Base-by-base conservation (phyloP, 2,113 vertebrate species). In the Pampusana beccarii region DNA sequence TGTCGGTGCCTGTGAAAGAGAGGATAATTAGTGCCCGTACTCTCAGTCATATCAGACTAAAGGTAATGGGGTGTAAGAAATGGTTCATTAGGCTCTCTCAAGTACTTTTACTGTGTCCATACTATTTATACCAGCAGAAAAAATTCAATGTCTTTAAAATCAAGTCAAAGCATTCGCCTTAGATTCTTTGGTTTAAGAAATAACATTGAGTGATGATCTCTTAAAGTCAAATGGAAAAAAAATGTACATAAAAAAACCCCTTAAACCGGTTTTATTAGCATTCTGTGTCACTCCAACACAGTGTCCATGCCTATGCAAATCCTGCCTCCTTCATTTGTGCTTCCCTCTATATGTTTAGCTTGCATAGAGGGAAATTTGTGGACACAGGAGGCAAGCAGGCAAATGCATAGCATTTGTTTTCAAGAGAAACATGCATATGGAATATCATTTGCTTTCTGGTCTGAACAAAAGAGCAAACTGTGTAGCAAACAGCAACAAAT, bases 61-160 rank as follows among this genome's bases (percentile, higher is more conserved):
- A 98, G 98, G 98, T 98, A 98, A 98, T 98, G 98, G 98, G 98
- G 97, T 98, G 98, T 98, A 98, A 98, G 98, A 98, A 98, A 98
- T 97, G 98, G 98, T 98, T 98, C 98, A 98, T 98, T 98, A 98
- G 98, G 97, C 96, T 97, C 97, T 97, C 97, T 98, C 97, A 98
- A 98, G 98, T 98, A 98, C 98, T 98, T 98, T 98, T 97, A 98
- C 98, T 98, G 96, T 98, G 98, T 98, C 97, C 98, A 98, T 98
- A 98, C 98, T 98, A 98, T 98, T 98, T 98, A 98, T 98, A 98
- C 98, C 97, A 96, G 97, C 94, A 97, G 96, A 96, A 98, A 97
- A 97, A 97, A 97, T 95, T 97, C 96, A 97, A 91, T 95, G 97
- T 97, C 93, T 98, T 98, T 98, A 98, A 98, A 98, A 98, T 97